phyloP scores from a whole-genome alignment of 2,797 vertebrate species.

The Lacerta viridis region DNA sequence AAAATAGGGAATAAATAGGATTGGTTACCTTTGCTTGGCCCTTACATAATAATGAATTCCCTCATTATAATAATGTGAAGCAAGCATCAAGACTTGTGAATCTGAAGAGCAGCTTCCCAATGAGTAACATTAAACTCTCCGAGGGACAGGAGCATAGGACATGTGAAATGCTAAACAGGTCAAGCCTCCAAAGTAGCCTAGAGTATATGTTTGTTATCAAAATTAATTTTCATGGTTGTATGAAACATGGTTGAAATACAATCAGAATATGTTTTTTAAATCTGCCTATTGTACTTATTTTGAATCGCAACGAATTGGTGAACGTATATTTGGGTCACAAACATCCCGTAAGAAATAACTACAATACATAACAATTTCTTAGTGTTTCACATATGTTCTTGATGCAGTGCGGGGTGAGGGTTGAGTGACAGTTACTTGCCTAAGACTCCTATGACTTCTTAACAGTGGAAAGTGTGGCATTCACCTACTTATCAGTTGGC shows the following conservation, averaged over 20 bases:
- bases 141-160: constrained; percentile 56
- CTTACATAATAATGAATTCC: constrained; percentile 46
- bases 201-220: constrained; percentile 59
- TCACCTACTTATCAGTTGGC: not conserved
- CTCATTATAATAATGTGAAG: constrained; percentile 58
- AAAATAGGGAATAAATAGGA: constrained; percentile 14
- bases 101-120: constrained; percentile 62
- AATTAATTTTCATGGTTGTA: constrained; percentile 69
- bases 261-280: constrained; percentile 70
- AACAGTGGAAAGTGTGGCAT: not conserved
- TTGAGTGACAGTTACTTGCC: not conserved
- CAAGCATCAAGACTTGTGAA: constrained; percentile 55
- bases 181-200: constrained; percentile 61
- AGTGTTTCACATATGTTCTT: not conserved
- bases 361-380: not conserved
- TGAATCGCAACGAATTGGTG: constrained; percentile 34
- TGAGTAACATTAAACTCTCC: constrained; percentile 54
- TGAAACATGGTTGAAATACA: constrained; percentile 76
- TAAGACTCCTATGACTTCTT: not conserved
- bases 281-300: constrained; percentile 68
- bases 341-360: not conserved
- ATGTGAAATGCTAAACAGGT: constrained; percentile 60
- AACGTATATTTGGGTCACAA: not conserved
- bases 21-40: constrained; percentile 56
- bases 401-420: not conserved